These are phyloP conservation scores for Eumaeus atala DNA, from an alignment of 1,140 invertebrate genomes.

Conservation along the genomic window DNA sequence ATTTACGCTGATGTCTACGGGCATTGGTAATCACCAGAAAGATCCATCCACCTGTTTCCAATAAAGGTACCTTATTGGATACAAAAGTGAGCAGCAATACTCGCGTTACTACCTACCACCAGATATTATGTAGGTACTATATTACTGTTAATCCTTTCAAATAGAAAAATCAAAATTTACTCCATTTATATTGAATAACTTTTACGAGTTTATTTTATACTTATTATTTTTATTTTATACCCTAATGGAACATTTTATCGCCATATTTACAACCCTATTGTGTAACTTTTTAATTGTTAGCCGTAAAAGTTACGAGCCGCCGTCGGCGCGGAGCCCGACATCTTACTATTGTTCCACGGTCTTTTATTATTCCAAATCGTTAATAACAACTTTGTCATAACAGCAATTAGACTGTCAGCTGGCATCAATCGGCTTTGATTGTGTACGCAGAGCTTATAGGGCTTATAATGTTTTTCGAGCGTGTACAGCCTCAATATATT, in stretches of 20 bases:
- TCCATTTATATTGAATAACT: background rate
- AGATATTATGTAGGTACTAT: too few species aligned
- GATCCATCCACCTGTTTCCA: too few species aligned
- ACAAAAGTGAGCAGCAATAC: too few species aligned
- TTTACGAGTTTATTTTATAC: background rate
- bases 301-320: slow-evolving; percentile 22
- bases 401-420: background rate
- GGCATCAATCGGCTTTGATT: background rate
- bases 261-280: slow-evolving; percentile 18
- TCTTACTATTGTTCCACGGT: slow-evolving; percentile 1
- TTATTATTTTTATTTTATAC: background rate
- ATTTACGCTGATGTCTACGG: too few species aligned
- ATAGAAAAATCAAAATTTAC: background rate
- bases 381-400: slow-evolving; percentile 1
- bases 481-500: background rate
- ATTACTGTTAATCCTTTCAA: background rate
- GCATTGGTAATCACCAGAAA: too few species aligned
- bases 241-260: slow-evolving; percentile 27
- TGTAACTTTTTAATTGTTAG: slow-evolving; percentile 28
- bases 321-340: background rate
- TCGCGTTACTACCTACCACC: too few species aligned
- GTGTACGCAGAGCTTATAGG: background rate
- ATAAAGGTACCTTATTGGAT: too few species aligned
- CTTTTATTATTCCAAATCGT: background rate
- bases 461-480: background rate